Conservation (phyloP, 2,113 vertebrate species). For the Donacobius atricapilla region DNA sequence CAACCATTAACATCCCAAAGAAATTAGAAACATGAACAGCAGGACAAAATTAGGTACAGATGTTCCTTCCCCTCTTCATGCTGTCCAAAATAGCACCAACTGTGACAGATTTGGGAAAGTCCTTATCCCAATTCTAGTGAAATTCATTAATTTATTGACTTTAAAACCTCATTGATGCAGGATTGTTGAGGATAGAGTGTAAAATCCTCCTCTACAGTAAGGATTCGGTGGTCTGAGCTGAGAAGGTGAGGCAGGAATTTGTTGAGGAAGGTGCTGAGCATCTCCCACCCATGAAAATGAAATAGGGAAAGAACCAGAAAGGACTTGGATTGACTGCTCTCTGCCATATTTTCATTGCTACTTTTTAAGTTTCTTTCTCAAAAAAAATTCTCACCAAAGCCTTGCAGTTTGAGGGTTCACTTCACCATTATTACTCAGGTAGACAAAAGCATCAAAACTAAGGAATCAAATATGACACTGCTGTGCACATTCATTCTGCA, state of each 20-base stretch:
- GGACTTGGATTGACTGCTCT: not conserved
- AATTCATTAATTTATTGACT: not conserved
- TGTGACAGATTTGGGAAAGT: not conserved
- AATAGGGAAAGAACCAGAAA: not conserved
- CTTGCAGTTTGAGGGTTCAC: not conserved
- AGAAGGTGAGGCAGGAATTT: not conserved
- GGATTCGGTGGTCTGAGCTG: not conserved
- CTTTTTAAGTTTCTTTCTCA: not conserved
- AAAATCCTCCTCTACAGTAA: not conserved
- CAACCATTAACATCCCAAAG: not conserved
- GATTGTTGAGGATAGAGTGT: not conserved
- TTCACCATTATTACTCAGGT: not conserved
- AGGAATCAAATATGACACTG: not conserved
- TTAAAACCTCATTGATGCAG: not conserved
- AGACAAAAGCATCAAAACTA: not conserved
- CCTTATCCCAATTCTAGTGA: not conserved
- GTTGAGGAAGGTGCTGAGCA: not conserved
- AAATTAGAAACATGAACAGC: not conserved
- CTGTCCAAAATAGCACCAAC: not conserved
- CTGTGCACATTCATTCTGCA: not conserved
- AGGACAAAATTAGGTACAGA: not conserved
- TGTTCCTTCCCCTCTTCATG: not conserved
- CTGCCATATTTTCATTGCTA: not conserved
- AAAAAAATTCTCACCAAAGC: not conserved
- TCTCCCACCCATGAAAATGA: not conserved